Evolutionary conservation across 2,797 vertebrate genomes (phyloP).

Genomic region (Sebastes melanostomus): DNA sequence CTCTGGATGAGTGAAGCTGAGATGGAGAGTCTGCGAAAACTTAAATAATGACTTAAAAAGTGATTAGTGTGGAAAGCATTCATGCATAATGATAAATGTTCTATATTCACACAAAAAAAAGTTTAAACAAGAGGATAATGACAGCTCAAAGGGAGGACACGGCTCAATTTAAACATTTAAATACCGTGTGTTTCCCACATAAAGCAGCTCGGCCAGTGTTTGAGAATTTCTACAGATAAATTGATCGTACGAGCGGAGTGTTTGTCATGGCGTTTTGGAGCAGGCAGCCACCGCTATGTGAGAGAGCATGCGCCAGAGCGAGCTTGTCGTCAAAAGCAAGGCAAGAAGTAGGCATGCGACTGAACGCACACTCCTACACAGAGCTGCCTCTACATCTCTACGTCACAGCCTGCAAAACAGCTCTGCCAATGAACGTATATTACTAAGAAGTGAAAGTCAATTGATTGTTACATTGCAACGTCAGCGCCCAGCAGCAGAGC

Average conservation of each 20-base stretch:
- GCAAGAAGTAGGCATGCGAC: too few relatives aligned
- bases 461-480: too few relatives aligned
- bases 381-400: too few relatives aligned
- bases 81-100: constrained; percentile 45
- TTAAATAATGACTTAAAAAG: constrained; percentile 51
- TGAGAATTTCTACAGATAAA: too few relatives aligned
- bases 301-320: background rate
- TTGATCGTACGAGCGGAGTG: too few relatives aligned
- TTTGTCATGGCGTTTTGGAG: too few relatives aligned
- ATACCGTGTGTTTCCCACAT: background rate
- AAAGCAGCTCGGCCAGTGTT: background rate
- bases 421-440: too few relatives aligned
- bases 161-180: background rate
- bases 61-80: constrained; percentile 45
- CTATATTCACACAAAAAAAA: background rate
- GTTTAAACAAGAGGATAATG: constrained; percentile 12
- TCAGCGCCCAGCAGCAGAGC: too few relatives aligned
- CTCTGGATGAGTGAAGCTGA: constrained; percentile 18
- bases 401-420: too few relatives aligned
- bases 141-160: background rate
- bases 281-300: background rate
- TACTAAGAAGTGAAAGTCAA: too few relatives aligned
- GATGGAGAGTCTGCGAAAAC: constrained; percentile 29
- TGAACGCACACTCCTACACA: too few relatives aligned
- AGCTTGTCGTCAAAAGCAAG: too few relatives aligned